Evolutionary conservation across 2,797 vertebrate genomes (phyloP).

Genomic region (Cossypha dichroa): DNA sequence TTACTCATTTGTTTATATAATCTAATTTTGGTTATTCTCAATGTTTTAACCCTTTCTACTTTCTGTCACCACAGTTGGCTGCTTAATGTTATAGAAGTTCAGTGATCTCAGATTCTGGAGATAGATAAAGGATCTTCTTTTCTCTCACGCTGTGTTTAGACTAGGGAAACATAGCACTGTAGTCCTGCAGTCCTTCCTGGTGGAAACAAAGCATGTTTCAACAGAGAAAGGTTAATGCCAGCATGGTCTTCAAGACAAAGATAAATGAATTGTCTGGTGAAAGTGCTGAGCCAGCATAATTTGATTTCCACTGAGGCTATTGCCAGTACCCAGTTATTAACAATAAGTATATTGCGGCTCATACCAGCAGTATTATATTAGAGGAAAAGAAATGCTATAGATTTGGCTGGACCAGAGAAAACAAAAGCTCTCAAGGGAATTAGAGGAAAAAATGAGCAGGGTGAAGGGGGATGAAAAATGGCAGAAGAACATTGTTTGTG

Average conservation of each 20-base stretch:
- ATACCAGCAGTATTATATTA: background rate
- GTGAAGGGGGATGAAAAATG: background rate
- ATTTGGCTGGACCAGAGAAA: background rate
- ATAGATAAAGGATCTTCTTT: background rate
- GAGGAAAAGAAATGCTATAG: background rate
- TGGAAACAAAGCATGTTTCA: background rate
- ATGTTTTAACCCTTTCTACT: background rate
- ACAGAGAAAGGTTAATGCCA: background rate
- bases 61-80: background rate
- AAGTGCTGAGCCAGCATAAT: background rate
- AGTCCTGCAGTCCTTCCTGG: background rate
- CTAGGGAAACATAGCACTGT: background rate
- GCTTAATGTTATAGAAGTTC: background rate
- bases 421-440: background rate
- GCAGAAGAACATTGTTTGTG: background rate
- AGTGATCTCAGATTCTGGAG: background rate
- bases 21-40: background rate
- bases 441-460: background rate
- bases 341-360: conserved; percentile 23
- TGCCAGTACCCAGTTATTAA: conserved; percentile 38
- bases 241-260: fast-evolving
- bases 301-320: background rate
- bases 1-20: background rate
- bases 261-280: conserved; percentile 16
- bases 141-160: background rate